Conservation (phyloP, 2,797 vertebrate species). For the Geotrypetes seraphini region DNA sequence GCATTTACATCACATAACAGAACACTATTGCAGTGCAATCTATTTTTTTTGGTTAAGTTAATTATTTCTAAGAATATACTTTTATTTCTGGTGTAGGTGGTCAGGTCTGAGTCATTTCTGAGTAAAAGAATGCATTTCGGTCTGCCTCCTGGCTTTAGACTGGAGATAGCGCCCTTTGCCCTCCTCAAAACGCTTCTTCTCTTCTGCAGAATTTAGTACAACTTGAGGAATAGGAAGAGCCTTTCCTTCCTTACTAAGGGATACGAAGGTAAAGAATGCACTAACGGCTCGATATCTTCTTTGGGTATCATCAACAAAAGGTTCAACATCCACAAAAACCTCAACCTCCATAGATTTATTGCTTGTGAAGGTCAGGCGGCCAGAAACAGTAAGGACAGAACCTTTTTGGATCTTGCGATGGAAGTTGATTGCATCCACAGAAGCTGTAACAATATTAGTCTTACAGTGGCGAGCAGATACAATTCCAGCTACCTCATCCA, state of each 20-base stretch:
- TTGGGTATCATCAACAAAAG: constrained; percentile 50
- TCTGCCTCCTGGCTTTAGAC: constrained; percentile 76
- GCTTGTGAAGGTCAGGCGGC: constrained; percentile 87
- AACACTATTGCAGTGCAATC: constrained; percentile 8
- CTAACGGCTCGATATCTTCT: constrained; percentile 76
- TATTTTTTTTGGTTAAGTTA: constrained; percentile 1
- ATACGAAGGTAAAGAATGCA: constrained; percentile 89
- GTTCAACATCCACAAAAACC: constrained; percentile 79
- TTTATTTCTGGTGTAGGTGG: not conserved
- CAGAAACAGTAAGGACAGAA: constrained; percentile 79
- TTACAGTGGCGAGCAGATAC: constrained; percentile 63
- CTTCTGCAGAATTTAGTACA: constrained; percentile 71
- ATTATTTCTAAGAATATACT: not conserved
- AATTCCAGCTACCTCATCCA: constrained; percentile 92
- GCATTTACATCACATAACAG: constrained; percentile 13
- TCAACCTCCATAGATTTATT: constrained; percentile 94
- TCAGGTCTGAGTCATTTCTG: constrained; percentile 38
- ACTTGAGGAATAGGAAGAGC: constrained; percentile 70
- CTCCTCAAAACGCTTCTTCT: constrained; percentile 80
- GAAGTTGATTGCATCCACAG: constrained; percentile 75
- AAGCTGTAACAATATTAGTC: too few species aligned
- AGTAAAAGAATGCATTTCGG: constrained; percentile 40
- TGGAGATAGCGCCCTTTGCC: constrained; percentile 81
- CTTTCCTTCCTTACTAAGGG: constrained; percentile 76
- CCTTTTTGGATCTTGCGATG: constrained; percentile 90